Percentiles rank a stretch among this genome's conserved stretches.
Conservation (phyloP, 2,797 vertebrate genomes). For the Microctenopoma steveboyesi region DNA sequence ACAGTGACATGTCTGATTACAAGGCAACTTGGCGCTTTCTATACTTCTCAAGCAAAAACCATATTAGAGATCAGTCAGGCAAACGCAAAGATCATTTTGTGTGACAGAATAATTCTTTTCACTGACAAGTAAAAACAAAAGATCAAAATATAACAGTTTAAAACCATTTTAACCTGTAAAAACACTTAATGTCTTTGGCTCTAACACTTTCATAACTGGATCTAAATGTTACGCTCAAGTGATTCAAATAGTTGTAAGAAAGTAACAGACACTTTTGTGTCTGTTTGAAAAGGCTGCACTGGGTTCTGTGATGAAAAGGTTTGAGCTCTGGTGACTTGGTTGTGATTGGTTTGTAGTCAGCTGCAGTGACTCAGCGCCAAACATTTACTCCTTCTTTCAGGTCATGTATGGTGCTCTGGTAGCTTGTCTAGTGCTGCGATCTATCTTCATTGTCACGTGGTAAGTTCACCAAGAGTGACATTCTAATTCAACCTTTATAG, state of each 20-base stretch:
- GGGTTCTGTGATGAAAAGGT: too few relatives aligned
- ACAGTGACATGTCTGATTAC: not conserved
- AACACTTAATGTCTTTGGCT: too few relatives aligned
- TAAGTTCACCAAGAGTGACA: constrained; percentile 75
- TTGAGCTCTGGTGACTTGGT: not conserved
- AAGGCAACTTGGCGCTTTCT: too few relatives aligned
- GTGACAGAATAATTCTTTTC: too few relatives aligned
- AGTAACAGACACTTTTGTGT: too few relatives aligned
- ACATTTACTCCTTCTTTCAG: constrained; percentile 70
- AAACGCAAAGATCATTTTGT: too few relatives aligned
- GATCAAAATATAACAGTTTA: too few relatives aligned
- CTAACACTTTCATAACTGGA: too few relatives aligned
- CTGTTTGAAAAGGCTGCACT: too few relatives aligned
- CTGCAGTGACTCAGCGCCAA: not conserved
- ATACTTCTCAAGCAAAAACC: not conserved
- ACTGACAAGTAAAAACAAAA: too few relatives aligned
- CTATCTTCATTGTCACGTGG: constrained; percentile 97
- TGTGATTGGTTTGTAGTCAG: not conserved
- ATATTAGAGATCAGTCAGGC: not conserved
- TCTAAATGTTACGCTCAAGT: not conserved
- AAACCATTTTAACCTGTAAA: too few relatives aligned
- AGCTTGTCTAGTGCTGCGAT: constrained; percentile 91
- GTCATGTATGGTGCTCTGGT: constrained; percentile 96
- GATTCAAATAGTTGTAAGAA: not conserved
- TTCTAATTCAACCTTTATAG: not conserved